A percentile compares a stretch with the other conserved stretches of the same genome.
These are phyloP conservation scores for Carollia perspicillata DNA, from an alignment of 2,113 vertebrate species.

Conservation along the genomic window DNA sequence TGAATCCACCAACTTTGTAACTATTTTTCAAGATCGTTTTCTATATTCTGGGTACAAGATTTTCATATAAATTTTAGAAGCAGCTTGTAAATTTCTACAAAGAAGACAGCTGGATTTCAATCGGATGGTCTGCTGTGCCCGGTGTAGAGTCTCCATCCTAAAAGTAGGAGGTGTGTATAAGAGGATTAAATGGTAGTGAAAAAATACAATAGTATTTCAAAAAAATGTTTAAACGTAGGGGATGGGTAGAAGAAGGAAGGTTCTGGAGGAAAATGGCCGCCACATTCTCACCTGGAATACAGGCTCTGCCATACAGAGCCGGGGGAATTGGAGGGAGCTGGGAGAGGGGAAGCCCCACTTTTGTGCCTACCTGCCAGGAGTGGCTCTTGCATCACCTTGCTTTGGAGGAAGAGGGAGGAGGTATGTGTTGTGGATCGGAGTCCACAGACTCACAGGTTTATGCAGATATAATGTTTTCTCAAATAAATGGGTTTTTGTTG, in stretches of 20 bases:
- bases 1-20: background rate
- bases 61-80: no score
- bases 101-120: background rate
- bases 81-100: no score
- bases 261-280: background rate
- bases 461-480: background rate
- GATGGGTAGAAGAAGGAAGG: background rate
- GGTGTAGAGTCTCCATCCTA: background rate
- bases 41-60: background rate
- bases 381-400: background rate
- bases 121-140: background rate
- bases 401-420: background rate
- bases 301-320: background rate
- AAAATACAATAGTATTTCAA: no score
- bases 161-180: no score
- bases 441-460: background rate
- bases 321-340: rapidly evolving
- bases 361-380: background rate
- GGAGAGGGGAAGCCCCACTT: background rate
- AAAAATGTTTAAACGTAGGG: no score
- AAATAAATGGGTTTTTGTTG: background rate
- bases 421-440: background rate
- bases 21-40: background rate
- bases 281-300: background rate
- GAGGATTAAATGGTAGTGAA: no score